phyloP scores from a whole-genome alignment of 2,888 invertebrate genomes.

The Microchrysa polita region DNA sequence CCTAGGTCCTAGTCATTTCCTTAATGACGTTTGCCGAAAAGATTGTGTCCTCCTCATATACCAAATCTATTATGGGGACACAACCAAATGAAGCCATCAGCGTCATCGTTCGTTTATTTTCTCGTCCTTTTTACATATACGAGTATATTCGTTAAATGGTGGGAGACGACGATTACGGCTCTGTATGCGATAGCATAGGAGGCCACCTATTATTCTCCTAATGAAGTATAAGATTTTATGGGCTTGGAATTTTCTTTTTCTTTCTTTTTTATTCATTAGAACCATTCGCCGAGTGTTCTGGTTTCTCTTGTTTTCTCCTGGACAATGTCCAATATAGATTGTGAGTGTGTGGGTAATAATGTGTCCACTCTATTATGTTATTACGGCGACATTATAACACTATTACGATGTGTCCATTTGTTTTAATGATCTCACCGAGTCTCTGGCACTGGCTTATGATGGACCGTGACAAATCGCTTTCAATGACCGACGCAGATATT shows the following conservation, averaged over 20 bases:
- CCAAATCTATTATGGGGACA: conserved; percentile 4
- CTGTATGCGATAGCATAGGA: no score
- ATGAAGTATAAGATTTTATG: conserved; percentile 29
- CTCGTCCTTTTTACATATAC: neutral
- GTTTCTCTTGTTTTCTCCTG: neutral
- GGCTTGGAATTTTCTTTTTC: conserved; percentile 15
- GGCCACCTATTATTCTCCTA: conserved; percentile 24
- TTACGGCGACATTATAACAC: conserved; percentile 19
- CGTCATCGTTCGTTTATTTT: conserved; percentile 10
- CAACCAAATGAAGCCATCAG: conserved; percentile 24
- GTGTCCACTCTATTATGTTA: conserved; percentile 16
- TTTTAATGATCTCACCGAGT: conserved; percentile 9
- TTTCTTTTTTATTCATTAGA: conserved; percentile 21
- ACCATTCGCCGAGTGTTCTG: neutral
- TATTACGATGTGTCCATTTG: conserved; percentile 34
- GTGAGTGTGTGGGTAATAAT: neutral
- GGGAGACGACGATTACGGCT: no score
- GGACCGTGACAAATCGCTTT: conserved; percentile 31
- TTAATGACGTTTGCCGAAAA: neutral
- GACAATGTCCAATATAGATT: no score
- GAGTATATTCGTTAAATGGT: neutral
- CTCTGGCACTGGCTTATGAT: conserved; percentile 18
- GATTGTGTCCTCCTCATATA: conserved; percentile 4
- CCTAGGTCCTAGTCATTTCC: neutral
- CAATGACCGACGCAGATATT: neutral